These are phyloP conservation scores for Latrodectus elegans DNA, from an alignment of 2,888 invertebrate species.

Conservation along the genomic window DNA sequence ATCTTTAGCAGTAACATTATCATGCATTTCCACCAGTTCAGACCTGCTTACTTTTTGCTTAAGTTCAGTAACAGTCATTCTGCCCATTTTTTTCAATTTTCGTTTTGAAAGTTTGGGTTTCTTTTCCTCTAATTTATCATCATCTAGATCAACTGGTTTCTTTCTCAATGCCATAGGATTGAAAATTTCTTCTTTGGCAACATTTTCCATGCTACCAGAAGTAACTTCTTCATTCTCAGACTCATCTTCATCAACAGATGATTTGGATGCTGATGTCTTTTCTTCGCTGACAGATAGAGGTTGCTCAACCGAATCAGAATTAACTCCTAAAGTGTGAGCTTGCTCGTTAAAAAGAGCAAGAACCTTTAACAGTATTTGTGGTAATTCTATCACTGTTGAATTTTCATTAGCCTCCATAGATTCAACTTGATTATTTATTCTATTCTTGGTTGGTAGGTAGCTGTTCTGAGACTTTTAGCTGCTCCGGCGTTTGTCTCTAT, in stretches of 20 bases:
- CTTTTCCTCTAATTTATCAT: constrained; percentile 82
- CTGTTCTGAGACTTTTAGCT: too few relatives aligned
- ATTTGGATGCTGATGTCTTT: constrained; percentile 16
- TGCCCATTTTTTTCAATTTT: constrained; percentile 93
- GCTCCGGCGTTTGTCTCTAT: too few relatives aligned
- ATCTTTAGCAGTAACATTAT: constrained; percentile 98
- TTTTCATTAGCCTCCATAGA: too few relatives aligned
- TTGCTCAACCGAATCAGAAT: constrained; percentile 73
- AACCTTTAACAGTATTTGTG: constrained; percentile 91
- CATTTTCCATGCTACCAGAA: constrained; percentile 73
- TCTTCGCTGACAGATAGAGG: constrained; percentile 36
- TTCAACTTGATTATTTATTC: too few relatives aligned
- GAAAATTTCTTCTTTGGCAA: constrained; percentile 73
- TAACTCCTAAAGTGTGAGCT: constrained; percentile 85
- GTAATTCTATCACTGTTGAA: constrained; percentile 77
- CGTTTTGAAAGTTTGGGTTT: constrained; percentile 94
- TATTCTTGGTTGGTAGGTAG: too few relatives aligned
- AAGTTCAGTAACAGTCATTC: constrained; percentile 95
- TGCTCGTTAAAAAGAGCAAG: constrained; percentile 90
- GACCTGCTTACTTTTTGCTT: constrained; percentile 94
- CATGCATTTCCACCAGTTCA: constrained; percentile 99
- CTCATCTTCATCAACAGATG: constrained; percentile 31
- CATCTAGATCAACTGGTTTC: constrained; percentile 73
- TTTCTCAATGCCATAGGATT: constrained; percentile 70
- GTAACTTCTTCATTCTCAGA: constrained; percentile 71